phyloP scores from a whole-genome alignment of 2,797 vertebrate genomes.

The Agapornis canus region DNA sequence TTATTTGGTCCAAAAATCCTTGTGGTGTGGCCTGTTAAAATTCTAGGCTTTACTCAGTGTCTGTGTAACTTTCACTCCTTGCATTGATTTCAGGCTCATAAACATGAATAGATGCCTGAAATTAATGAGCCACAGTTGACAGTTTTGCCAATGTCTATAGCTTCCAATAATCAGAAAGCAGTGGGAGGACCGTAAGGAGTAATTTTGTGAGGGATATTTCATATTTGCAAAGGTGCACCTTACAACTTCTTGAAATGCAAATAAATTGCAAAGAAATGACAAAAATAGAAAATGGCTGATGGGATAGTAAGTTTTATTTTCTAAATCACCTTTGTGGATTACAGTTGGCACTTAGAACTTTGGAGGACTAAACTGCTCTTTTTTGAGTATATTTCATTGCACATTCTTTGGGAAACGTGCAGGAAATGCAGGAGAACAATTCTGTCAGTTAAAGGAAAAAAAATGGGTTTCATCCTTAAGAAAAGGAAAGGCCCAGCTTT shows the following conservation, averaged over 20 bases:
- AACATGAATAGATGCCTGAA: conserved; percentile 26
- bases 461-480: neutral
- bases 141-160: neutral
- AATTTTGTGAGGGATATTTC: conserved; percentile 7
- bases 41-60: neutral
- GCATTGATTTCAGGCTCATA: conserved; percentile 40
- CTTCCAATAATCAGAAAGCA: neutral
- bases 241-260: conserved; percentile 40
- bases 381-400: neutral
- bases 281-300: conserved; percentile 18
- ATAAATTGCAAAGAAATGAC: conserved; percentile 36
- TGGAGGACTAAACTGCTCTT: neutral
- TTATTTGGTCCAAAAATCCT: conserved; percentile 15
- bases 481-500: neutral
- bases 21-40: neutral
- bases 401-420: neutral
- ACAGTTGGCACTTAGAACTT: conserved; percentile 10
- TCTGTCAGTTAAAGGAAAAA: neutral
- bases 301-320: conserved; percentile 21
- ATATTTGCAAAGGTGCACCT: conserved; percentile 4
- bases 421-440: neutral
- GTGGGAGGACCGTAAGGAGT: neutral
- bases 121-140: conserved; percentile 38
- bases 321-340: conserved; percentile 41
- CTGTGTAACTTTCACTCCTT: neutral